Evolutionary conservation across 1,140 invertebrate species (phyloP).

Genomic region (Scaptomyza montana): DNA sequence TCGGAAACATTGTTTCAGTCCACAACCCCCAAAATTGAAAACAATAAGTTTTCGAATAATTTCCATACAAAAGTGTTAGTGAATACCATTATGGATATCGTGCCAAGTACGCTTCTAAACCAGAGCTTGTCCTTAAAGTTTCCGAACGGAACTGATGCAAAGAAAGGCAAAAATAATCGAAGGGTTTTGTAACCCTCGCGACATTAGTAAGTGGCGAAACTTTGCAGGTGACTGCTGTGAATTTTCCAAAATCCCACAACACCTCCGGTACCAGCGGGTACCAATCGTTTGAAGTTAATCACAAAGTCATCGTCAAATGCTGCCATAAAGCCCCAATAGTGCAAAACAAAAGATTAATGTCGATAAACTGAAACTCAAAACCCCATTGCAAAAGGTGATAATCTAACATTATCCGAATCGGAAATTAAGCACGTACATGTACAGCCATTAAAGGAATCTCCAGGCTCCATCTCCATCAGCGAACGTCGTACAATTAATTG

Average conservation of each 20-base stretch:
- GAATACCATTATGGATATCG: conserved; percentile 87
- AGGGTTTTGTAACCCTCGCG: conserved; percentile 69
- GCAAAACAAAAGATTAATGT: neutral
- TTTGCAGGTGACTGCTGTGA: conserved; percentile 84
- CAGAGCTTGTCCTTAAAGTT: conserved; percentile 74
- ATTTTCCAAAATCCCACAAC: conserved; percentile 30
- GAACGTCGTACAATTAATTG: conserved; percentile 76
- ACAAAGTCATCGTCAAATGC: too few relatives aligned
- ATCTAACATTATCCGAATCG: conserved; percentile 19
- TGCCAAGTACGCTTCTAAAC: conserved; percentile 85
- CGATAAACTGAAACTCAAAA: neutral
- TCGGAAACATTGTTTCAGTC: neutral
- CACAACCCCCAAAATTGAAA: conserved; percentile 75
- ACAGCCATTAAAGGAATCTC: neutral
- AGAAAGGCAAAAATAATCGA: conserved; percentile 56
- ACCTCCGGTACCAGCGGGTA: neutral
- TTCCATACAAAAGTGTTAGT: conserved; percentile 84
- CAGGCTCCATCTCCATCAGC: neutral
- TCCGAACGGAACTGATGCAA: conserved; percentile 39
- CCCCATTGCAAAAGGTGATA: neutral
- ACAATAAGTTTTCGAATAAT: too few relatives aligned
- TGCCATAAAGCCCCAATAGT: neutral
- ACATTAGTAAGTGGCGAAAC: conserved; percentile 84
- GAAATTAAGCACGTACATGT: conserved; percentile 29
- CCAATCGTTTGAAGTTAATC: too few relatives aligned